Base-by-base conservation (phyloP, 2,113 vertebrate genomes). In the Cryptomyrus ogoouensis region DNA sequence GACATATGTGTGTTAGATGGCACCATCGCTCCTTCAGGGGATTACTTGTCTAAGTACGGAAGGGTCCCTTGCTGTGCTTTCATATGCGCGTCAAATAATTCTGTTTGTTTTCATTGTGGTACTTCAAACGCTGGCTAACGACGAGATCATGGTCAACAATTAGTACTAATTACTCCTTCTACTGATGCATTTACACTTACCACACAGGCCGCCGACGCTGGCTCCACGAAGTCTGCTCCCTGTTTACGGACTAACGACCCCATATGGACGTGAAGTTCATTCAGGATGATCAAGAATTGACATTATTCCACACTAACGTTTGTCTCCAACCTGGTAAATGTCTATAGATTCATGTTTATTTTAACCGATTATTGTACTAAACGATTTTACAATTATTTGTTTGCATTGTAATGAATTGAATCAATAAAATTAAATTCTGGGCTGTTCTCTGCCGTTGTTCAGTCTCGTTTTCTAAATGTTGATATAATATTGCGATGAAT, bases 91-190 rank as follows among this genome's bases (percentile, higher is more conserved):
- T 83, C 89, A 91, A 70, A 89, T 91, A 91, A 91, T 93, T 90
- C 87, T 92, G 94, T 94, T 94, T 94, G 94, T 91, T 91, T 90
- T 53, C 89, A 92, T 88, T 92, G 93, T 93, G 92, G 93, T 92
- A 96, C 96, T 96, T 97, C 97, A 97, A 97, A 98, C 93, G 91
- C 35, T 90, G 93, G 93, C 94, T 97, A 96, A 97, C 94, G 92
- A 92, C 94, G 94, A 95, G 94, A 96, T 97, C 96, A 97, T 95
- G 95, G 96, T 93, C 93, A 91, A 95, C 96, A 95, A 96, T 94
- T 95, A 95, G 91, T 93, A 93, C 94, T 92, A 95, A 96, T 96
- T 95, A 96, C 95, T 93, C 91, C 90, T 66, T 90, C 91, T 93
- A 94, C 93, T 95, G 94, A 94, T 93, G 93, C 93, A 94, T 97